Evolutionary conservation across 2,888 invertebrate species (phyloP), one percentile per base, ranked within the genome.

Genomic region (Acrobasis consociella): DNA sequence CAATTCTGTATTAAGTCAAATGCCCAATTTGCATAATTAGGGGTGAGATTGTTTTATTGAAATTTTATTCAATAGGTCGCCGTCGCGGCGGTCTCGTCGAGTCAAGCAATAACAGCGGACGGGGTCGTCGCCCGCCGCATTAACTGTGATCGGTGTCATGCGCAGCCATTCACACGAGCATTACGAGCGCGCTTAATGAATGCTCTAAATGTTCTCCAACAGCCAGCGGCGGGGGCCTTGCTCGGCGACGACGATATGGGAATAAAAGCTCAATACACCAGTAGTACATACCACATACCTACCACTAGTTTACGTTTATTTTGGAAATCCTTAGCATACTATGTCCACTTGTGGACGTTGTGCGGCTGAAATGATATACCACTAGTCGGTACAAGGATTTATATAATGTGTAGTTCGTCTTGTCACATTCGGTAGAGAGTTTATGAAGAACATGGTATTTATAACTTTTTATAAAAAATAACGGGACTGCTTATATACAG

Each of bases 1-100:
- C 22, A 56, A 46, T 13, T 13, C 46, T 13, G 46, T 2, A 56
- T 56, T 42, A 56, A 56, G n/a, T 56, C 56, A 56, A 56, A 56
- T 56, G 42, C 22, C 22, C 56, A 22, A 22, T 42, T 56, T 42
- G 56, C 56, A 56, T 56, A 46, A 56, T 42, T 46, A 22, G 56
- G 56, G 42, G 17, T 39, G 42, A 39, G 17, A 56, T 42, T 56
- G 46, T 42, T 56, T 42, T 56, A 56, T 56, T 56, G 42, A 56
- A 56, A 56, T 56, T 17, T 56, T 42, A 56, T 56, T 42, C 42
- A 56, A 46, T 42, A 56, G n/a, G 56, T 56, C 56, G 42, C 56
- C 56, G 13, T 17, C 17, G 16, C 53, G 15, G 17, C 17, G 9
- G 46, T 46, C 31, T 22, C 56, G 13, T 17, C 42, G 52, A 31